These are phyloP conservation scores for Neostethus bicornis DNA, from an alignment of 2,797 vertebrate genomes.

Conservation along the genomic window DNA sequence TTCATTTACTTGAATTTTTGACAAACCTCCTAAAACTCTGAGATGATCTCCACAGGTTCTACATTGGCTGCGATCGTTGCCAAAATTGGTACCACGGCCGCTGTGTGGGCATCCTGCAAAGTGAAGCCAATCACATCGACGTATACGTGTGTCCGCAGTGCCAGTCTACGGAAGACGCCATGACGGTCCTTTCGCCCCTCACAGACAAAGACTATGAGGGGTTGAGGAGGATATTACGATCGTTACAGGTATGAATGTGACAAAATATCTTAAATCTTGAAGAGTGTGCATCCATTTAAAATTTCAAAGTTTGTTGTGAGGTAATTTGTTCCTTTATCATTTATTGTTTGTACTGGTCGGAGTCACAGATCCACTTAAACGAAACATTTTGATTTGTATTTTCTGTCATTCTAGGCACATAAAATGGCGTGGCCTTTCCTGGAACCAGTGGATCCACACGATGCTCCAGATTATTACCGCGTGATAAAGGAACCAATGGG, in stretches of 20 bases:
- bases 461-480: conserved; percentile 96
- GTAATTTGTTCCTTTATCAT: too few relatives aligned
- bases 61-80: conserved; percentile 97
- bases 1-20: too few relatives aligned
- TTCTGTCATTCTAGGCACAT: conserved; percentile 82
- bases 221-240: conserved; percentile 91
- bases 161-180: conserved; percentile 97
- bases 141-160: conserved; percentile 97
- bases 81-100: conserved; percentile 99
- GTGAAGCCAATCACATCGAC: conserved; percentile 96
- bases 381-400: not conserved
- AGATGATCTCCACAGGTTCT: conserved; percentile 82
- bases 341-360: too few relatives aligned
- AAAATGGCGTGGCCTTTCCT: conserved; percentile 99
- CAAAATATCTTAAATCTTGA: too few relatives aligned
- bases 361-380: too few relatives aligned
- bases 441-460: conserved; percentile 95
- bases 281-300: too few relatives aligned
- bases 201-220: conserved; percentile 97
- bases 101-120: conserved; percentile 97
- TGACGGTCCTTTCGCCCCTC: conserved; percentile 96
- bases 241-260: conserved; percentile 85
- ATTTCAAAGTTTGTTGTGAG: too few relatives aligned
- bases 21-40: not conserved
- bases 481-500: conserved; percentile 99